Evolutionary conservation across 2,113 vertebrate genomes (phyloP), one percentile per base, ranked within the genome.

Genomic region (Anser cygnoides): DNA sequence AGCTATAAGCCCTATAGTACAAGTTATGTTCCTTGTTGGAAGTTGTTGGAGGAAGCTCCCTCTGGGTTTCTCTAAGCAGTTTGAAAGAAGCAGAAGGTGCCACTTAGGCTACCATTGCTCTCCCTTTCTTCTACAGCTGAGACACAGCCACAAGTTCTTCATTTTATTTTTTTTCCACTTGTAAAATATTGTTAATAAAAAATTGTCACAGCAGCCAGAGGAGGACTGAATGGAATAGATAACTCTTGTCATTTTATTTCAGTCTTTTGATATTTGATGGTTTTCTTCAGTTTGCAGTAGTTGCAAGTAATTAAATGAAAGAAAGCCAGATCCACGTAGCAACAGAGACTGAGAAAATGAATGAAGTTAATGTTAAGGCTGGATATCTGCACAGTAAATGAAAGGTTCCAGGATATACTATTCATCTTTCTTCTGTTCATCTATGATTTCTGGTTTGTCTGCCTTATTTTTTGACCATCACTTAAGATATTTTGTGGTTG

Each of bases 41-140:
- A 35, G 35, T 35, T 84, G 57, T 41, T 39, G 78, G n/a, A 84
- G 21, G 46, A 78, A 75, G 61, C 26, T 90, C 44, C 31, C 80
- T 71, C 33, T 63, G 46, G 2, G 50, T 61, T 17, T 77, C 58
- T 57, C 55, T 71, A 68, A 84, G 70, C 18, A 23, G 44, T 77
- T 4, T 39, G 35, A 70, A 87, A 73, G 4, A 0, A 0, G 5
- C 50, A 67, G 78, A 74, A 82, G 37, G 10, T 2, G 2, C 52
- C 13, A 11, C 52, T 72, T 74, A 1, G 0, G 14, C 15, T 71
- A 39, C 12, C 0, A 0, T 78, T 62, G 9, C 52, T 37, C 31
- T 78, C 5, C 6, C 13, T 70, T 68, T 84, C 44, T 71, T 71
- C 57, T 72, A 25, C 23, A 35, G 41, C 22, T 66, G 49, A 89